A percentile compares a stretch with the other conserved stretches of the same genome.
These are phyloP conservation scores for Argentina silus DNA, from an alignment of 2,797 vertebrate genomes.

Conservation along the genomic window DNA sequence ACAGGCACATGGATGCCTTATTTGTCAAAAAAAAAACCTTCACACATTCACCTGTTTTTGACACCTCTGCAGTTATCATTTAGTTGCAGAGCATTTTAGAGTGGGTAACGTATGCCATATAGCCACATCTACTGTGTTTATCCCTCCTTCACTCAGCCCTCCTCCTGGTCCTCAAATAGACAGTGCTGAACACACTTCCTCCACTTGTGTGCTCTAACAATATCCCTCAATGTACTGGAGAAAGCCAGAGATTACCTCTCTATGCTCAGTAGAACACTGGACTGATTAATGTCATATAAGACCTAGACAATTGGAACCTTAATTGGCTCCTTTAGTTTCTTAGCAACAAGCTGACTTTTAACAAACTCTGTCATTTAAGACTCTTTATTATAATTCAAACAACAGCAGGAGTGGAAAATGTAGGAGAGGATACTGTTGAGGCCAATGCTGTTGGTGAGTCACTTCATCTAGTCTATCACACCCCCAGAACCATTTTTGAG, in stretches of 20 bases:
- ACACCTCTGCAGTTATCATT: too few relatives aligned
- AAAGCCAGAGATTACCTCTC: neutral
- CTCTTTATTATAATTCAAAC: too few relatives aligned
- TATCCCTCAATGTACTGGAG: neutral
- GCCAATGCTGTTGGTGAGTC: too few relatives aligned
- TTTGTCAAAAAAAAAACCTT: neutral
- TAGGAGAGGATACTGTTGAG: too few relatives aligned
- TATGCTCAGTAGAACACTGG: slow-evolving; percentile 9
- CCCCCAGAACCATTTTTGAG: too few relatives aligned
- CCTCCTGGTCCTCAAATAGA: neutral
- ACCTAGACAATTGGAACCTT: neutral
- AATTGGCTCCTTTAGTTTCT: slow-evolving; percentile 24
- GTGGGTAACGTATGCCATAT: too few relatives aligned
- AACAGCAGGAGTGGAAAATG: too few relatives aligned
- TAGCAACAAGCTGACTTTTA: slow-evolving; percentile 42
- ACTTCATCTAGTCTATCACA: too few relatives aligned
- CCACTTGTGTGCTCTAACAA: neutral
- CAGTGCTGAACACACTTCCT: neutral
- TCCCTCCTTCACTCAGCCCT: neutral
- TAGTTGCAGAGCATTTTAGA: too few relatives aligned
- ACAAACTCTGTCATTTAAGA: slow-evolving; percentile 4
- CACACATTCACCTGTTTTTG: too few relatives aligned
- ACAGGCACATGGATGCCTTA: neutral
- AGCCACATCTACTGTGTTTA: too few relatives aligned
- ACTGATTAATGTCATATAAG: slow-evolving; percentile 27